Evolutionary conservation across 2,888 invertebrate genomes (phyloP).

Genomic region (Ormyrus thymus): DNA sequence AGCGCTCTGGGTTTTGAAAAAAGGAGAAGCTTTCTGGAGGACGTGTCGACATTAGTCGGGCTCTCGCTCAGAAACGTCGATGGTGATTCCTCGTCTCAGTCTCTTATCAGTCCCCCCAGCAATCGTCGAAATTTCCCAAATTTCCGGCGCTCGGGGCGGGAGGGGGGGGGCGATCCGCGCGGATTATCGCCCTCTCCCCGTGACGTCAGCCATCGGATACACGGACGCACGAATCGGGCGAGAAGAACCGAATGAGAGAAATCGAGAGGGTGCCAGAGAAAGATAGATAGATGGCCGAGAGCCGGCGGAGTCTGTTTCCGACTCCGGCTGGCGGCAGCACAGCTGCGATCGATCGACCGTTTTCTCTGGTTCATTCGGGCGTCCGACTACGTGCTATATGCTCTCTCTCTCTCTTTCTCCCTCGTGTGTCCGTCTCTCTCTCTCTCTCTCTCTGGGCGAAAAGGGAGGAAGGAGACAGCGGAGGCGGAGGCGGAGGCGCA

Average conservation of each 20-base stretch:
- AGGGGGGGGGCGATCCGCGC: constrained; percentile 4
- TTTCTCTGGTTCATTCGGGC: constrained; percentile 41
- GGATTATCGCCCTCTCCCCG: constrained; percentile 39
- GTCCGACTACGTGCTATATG: not conserved
- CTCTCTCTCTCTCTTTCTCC: not conserved
- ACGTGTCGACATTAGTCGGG: not conserved
- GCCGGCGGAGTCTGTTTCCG: not conserved
- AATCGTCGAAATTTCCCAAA: constrained; percentile 18
- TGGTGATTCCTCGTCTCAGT: not conserved
- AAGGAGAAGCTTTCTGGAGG: not conserved
- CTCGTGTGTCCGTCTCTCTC: not conserved
- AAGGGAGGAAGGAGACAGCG: not conserved
- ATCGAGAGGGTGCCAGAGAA: not conserved
- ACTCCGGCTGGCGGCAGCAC: constrained; percentile 42
- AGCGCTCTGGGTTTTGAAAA: no score
- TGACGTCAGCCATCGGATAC: constrained; percentile 29
- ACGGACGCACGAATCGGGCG: not conserved
- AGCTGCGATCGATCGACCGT: constrained; percentile 44
- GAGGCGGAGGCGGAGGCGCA: constrained; percentile 41
- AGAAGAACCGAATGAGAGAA: not conserved
- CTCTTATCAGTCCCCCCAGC: no score
- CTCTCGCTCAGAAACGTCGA: not conserved
- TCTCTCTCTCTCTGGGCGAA: not conserved
- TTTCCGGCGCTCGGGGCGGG: constrained; percentile 16
- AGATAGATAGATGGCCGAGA: not conserved